phyloP scores from a whole-genome alignment of 2,888 invertebrate species.

The Meta bourneti region DNA sequence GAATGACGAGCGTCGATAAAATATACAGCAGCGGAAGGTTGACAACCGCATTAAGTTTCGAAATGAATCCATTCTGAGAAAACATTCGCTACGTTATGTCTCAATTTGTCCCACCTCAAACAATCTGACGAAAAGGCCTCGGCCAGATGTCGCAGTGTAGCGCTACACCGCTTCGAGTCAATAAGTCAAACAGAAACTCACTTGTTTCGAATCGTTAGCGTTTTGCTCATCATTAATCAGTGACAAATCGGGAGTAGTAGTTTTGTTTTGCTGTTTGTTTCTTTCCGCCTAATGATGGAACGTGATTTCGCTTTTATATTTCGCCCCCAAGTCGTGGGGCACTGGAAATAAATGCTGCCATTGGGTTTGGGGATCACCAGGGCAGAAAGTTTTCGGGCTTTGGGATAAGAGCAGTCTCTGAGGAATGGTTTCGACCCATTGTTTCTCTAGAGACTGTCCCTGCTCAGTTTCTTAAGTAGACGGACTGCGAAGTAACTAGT shows the following conservation, averaged over 20 bases:
- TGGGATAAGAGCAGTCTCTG: too few species aligned
- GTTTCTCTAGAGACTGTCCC: too few species aligned
- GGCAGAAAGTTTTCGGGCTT: too few species aligned
- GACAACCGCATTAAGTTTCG: constrained; percentile 34
- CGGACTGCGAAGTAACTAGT: too few species aligned
- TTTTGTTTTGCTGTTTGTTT: constrained; percentile 3
- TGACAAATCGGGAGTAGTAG: background rate
- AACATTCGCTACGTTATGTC: constrained; percentile 24
- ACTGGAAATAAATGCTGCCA: background rate
- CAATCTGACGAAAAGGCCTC: constrained; percentile 38
- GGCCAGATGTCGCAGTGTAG: constrained; percentile 42
- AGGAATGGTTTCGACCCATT: too few species aligned
- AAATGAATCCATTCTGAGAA: constrained; percentile 43
- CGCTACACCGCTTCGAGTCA: constrained; percentile 46
- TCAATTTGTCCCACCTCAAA: constrained; percentile 52
- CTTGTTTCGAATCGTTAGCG: constrained; percentile 57
- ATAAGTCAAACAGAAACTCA: constrained; percentile 53
- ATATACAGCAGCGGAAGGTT: constrained; percentile 38
- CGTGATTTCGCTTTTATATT: constrained; percentile 34
- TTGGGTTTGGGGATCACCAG: too few species aligned
- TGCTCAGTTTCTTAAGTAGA: too few species aligned
- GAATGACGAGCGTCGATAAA: constrained; percentile 12
- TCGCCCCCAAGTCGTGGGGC: background rate
- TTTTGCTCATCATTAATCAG: constrained; percentile 52
- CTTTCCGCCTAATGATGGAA: constrained; percentile 32